Evolutionary conservation across 2,113 vertebrate genomes (phyloP), one percentile per base, ranked within the genome.

Genomic region (Mohoua ochrocephala): DNA sequence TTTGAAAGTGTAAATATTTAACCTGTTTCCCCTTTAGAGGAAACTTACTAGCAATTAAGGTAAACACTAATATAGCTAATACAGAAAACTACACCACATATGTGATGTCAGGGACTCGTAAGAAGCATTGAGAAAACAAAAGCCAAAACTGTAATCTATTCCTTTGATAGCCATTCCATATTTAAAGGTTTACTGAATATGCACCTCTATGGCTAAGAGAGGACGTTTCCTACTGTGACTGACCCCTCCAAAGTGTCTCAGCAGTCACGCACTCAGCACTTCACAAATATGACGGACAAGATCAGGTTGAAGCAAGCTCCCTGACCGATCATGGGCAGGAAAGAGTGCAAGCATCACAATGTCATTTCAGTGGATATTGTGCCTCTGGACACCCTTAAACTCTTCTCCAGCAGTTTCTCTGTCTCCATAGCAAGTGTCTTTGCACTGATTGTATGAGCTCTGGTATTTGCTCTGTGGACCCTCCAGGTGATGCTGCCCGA

Each of bases 131-230:
- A 57, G 56, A 65, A 89, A 57, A 12, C 2, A 11, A 77, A 89
- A 74, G 4, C 11, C 44, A 69, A 84, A 87, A 1, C 7, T n/a
- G 31, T 47, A 8, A 4, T 30, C 13, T 73, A 6, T 69, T 45
- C 1, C 19, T 77, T 33, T 91, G 41, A 37, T 42, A 44, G 11
- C 2, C 5, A 12, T 35, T 84, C 56, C 0, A 0, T 56, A 19
- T n/a, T 19, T 47, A 52, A 56, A 74, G 7, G 3, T 23, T 89
- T 73, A 56, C 7, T 1, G 6, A 22, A 7, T 11, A 5, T 24
- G 21, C 4, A 30, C 2, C 7, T 84, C 19, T 57, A 2, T 39
- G n/a, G 8, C 28, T 33, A 53, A 73, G 24, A 71, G 21, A 57
- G 2, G 30, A 47, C 33, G 6, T 30, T 80, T 80, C 44, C 41